Conservation (phyloP, 2,797 vertebrate genomes). For the Dromococcyx pavoninus region DNA sequence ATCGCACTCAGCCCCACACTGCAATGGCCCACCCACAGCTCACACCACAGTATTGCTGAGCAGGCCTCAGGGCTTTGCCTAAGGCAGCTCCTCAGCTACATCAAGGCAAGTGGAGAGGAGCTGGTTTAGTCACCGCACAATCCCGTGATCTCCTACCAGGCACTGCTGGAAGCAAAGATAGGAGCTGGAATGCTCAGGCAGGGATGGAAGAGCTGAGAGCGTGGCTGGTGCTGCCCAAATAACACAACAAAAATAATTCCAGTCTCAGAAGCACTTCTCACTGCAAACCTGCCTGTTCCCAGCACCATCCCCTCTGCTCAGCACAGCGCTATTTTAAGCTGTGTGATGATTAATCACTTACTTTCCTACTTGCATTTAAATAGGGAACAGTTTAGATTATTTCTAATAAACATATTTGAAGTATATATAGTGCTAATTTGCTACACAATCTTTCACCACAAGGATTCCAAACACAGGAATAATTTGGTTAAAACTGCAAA, state of each 20-base stretch:
- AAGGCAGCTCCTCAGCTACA: not conserved
- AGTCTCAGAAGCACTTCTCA: not conserved
- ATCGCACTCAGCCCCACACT: not conserved
- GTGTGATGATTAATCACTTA: conserved; percentile 13
- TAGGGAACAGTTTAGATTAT: not conserved
- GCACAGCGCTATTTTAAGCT: conserved; percentile 2
- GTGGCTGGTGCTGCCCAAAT: not conserved
- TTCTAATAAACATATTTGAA: conserved; percentile 29
- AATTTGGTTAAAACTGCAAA: not conserved
- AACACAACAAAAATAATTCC: not conserved
- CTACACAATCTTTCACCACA: not conserved
- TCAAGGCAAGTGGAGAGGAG: not conserved
- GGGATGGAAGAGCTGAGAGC: not conserved
- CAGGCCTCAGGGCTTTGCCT: not conserved
- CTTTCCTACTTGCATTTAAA: not conserved
- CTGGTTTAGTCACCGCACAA: not conserved
- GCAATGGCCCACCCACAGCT: not conserved
- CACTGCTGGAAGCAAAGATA: not conserved
- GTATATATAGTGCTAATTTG: not conserved
- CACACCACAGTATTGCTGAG: fast-evolving
- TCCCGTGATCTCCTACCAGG: not conserved
- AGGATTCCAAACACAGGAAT: not conserved
- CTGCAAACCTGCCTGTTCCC: not conserved
- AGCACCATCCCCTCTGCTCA: not conserved
- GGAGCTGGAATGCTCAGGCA: not conserved